A percentile compares a stretch with the other conserved stretches of the same genome.
These are phyloP conservation scores for Procavia capensis DNA, from an alignment of 2,113 vertebrate genomes.

Conservation along the genomic window DNA sequence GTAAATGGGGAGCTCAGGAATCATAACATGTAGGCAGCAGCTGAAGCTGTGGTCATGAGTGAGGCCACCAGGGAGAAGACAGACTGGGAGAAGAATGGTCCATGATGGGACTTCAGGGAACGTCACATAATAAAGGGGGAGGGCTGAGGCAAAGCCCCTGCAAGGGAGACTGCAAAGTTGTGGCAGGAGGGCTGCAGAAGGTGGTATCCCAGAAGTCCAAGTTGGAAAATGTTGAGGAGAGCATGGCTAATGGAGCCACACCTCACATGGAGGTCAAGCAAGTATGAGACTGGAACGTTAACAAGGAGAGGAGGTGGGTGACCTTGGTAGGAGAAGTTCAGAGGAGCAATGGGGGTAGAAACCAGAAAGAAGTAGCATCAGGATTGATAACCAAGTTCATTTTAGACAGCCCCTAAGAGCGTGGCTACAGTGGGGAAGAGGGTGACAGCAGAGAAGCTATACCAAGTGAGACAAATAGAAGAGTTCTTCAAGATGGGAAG, in stretches of 20 bases:
- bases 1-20: neutral
- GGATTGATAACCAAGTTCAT: neutral
- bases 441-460: neutral
- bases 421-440: neutral
- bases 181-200: neutral
- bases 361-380: neutral
- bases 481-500: neutral
- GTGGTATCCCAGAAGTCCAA: too few species aligned
- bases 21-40: neutral
- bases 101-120: neutral
- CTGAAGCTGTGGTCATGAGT: neutral
- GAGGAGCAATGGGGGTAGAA: too few species aligned
- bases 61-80: too few species aligned
- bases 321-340: neutral
- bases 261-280: neutral
- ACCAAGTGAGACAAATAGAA: neutral
- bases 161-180: neutral
- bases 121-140: too few species aligned
- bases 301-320: too few species aligned
- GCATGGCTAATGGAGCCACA: fast-evolving
- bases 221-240: neutral
- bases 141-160: neutral
- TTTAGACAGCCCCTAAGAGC: neutral
- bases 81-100: neutral
- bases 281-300: neutral